These are phyloP conservation scores for Pachyrhynchus sulphureomaculatus DNA, from an alignment of 1,140 invertebrate genomes.

Conservation along the genomic window DNA sequence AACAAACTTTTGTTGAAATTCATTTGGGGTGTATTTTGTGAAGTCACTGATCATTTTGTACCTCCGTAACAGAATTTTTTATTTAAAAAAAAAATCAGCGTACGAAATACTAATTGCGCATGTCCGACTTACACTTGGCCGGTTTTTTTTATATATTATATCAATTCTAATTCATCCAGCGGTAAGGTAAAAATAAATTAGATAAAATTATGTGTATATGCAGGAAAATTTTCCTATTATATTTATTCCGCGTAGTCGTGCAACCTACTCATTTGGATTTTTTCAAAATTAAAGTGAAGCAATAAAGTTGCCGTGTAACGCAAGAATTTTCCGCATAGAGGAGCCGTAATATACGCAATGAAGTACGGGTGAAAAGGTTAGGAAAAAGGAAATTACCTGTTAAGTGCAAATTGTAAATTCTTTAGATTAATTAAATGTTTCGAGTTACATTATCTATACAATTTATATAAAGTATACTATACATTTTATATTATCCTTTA, in stretches of 20 bases:
- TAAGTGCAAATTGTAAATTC: constrained; percentile 13
- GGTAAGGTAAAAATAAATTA: too few species aligned
- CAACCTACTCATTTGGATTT: not conserved
- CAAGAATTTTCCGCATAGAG: constrained; percentile 18
- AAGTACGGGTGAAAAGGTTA: constrained; percentile 16
- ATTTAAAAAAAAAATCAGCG: too few species aligned
- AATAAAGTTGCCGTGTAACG: constrained; percentile 12
- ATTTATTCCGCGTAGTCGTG: constrained; percentile 5
- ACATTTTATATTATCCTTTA: not conserved
- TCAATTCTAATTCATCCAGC: too few species aligned
- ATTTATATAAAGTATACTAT: not conserved
- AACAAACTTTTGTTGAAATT: too few species aligned
- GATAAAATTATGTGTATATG: too few species aligned
- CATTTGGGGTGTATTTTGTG: too few species aligned
- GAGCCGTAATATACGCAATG: constrained; percentile 12
- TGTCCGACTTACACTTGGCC: too few species aligned
- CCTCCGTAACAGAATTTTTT: too few species aligned
- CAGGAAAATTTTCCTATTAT: not conserved
- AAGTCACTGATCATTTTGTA: too few species aligned
- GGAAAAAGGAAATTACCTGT: constrained; percentile 20
- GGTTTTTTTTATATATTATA: too few species aligned
- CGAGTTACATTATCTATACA: not conserved
- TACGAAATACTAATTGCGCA: too few species aligned
- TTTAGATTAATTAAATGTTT: not conserved
- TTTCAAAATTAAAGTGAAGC: constrained; percentile 10